A percentile compares a stretch with the other conserved stretches of the same genome.
Conservation (phyloP, 1,140 invertebrate species). For the Metopolophium dirhodum region DNA sequence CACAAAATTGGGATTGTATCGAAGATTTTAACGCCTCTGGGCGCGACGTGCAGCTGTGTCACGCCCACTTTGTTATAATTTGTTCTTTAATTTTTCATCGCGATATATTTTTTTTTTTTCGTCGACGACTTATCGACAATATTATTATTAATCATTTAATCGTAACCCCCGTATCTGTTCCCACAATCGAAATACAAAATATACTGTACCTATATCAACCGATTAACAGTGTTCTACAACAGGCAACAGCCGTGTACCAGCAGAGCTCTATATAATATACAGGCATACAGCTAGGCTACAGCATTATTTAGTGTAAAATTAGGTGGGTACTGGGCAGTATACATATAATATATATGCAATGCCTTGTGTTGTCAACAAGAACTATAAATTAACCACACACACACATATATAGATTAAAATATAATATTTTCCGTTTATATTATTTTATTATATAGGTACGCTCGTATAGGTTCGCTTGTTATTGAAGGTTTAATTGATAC, state of each 20-base stretch:
- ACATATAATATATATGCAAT: neutral
- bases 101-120: slow-evolving; percentile 23
- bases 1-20: neutral
- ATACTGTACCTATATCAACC: neutral
- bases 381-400: neutral
- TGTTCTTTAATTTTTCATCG: slow-evolving; percentile 42
- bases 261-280: neutral
- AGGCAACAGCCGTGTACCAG: neutral
- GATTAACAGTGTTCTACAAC: neutral
- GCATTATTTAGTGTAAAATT: neutral
- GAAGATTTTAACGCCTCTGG: slow-evolving; percentile 37
- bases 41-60: slow-evolving; percentile 25
- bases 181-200: slow-evolving; percentile 19
- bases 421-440: neutral
- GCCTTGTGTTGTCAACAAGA: slow-evolving; percentile 23
- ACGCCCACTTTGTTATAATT: slow-evolving; percentile 44
- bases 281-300: neutral
- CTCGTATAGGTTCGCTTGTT: neutral
- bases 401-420: neutral
- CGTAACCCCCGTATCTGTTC: neutral
- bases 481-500: slow-evolving; percentile 25
- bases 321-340: neutral
- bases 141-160: slow-evolving; percentile 20
- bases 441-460: neutral
- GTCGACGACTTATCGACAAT: slow-evolving; percentile 9